Conservation (phyloP, 1,140 invertebrate genomes). For the Mizuhopecten yessoensis region DNA sequence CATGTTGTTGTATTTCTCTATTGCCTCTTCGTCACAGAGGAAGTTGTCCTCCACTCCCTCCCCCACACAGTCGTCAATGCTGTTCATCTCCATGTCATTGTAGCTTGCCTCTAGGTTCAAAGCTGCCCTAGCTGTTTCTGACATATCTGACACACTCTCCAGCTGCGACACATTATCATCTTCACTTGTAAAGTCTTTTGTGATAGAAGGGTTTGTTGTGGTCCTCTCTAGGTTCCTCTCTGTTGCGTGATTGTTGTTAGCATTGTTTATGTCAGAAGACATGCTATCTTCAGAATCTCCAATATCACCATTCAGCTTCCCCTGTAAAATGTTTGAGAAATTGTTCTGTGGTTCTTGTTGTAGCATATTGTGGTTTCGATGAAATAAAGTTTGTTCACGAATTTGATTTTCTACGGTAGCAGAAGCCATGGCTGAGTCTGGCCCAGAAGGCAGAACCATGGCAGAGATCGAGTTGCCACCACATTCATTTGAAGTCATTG, state of each 20-base stretch:
- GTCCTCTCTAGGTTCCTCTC: not conserved
- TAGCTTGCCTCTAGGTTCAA: conserved; percentile 25
- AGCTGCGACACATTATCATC: conserved; percentile 1
- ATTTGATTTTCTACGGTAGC: not conserved
- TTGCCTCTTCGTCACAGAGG: conserved; percentile 1
- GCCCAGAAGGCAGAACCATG: not conserved
- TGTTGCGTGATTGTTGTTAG: conserved; percentile 7
- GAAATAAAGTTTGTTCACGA: conserved; percentile 10
- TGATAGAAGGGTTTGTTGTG: not conserved
- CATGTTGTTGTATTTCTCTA: not conserved
- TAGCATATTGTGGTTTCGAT: conserved; percentile 5
- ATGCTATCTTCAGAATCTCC: conserved; percentile 57
- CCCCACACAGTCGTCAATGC: not conserved
- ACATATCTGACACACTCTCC: conserved; percentile 31
- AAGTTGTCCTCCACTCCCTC: not conserved
- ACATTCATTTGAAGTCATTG: not conserved
- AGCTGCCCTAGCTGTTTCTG: conserved; percentile 36
- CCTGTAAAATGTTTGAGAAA: conserved; percentile 35
- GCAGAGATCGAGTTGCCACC: not conserved
- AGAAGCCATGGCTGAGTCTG: conserved; percentile 2
- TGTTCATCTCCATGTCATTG: conserved; percentile 5
- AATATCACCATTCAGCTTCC: conserved; percentile 48
- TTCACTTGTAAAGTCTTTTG: not conserved
- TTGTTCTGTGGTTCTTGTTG: conserved; percentile 31
- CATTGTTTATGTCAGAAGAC: conserved; percentile 47